Conservation (phyloP, 2,797 vertebrate species). For the Labroides dimidiatus region DNA sequence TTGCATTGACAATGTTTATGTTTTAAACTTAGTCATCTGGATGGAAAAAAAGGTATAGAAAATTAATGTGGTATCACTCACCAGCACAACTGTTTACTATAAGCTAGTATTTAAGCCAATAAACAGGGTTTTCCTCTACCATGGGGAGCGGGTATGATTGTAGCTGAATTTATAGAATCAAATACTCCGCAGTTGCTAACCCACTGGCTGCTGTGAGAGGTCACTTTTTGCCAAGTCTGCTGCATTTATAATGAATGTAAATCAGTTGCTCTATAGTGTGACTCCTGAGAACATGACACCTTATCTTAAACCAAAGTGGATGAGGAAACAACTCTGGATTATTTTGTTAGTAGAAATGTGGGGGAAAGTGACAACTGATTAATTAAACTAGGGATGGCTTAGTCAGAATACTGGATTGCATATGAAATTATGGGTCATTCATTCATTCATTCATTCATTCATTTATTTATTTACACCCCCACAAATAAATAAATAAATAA, state of each 20-base stretch:
- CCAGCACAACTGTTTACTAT: too few relatives aligned
- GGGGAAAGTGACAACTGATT: not conserved
- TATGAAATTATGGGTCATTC: not conserved
- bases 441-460: too few relatives aligned
- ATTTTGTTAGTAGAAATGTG: not conserved
- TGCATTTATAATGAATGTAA: constrained; percentile 58
- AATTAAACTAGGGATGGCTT: constrained; percentile 20
- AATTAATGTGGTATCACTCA: too few relatives aligned
- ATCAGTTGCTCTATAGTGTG: constrained; percentile 43
- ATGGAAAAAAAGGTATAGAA: too few relatives aligned
- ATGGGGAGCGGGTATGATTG: too few relatives aligned
- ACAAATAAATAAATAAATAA: too few relatives aligned
- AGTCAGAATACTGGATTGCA: constrained; percentile 9
- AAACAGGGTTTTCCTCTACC: too few relatives aligned
- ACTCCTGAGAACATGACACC: constrained; percentile 30
- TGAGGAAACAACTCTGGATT: constrained; percentile 16
- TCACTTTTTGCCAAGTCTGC: constrained; percentile 46
- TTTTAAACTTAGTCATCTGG: too few relatives aligned
- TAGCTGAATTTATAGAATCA: not conserved
- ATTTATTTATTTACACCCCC: too few relatives aligned
- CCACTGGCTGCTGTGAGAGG: constrained; percentile 11
- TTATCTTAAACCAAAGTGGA: constrained; percentile 21
- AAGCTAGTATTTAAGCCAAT: too few relatives aligned
- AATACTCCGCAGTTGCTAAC: constrained; percentile 3
- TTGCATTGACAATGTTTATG: not conserved